These are phyloP conservation scores for Anarhynchus alexandrinus DNA, from an alignment of 2,113 vertebrate genomes.

Conservation along the genomic window DNA sequence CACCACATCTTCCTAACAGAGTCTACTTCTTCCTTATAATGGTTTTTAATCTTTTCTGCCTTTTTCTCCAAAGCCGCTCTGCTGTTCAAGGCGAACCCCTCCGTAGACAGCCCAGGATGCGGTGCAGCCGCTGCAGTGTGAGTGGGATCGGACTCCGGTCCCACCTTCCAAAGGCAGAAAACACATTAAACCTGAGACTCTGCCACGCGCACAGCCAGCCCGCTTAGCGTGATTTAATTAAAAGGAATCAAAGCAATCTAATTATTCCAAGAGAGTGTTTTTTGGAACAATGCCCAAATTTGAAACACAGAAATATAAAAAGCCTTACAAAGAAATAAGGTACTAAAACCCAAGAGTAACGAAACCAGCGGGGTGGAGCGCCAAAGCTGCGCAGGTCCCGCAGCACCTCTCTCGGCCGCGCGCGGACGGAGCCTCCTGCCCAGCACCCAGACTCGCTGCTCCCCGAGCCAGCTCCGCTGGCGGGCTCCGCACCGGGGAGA, in stretches of 20 bases:
- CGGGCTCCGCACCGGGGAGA: accelerated
- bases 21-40: neutral
- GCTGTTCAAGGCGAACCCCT: neutral
- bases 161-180: neutral
- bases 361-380: neutral
- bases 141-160: neutral
- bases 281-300: neutral
- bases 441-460: neutral
- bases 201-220: neutral
- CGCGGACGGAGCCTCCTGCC: accelerated
- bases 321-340: neutral
- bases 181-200: neutral
- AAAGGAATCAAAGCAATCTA: slow-evolving; percentile 28
- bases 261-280: slow-evolving; percentile 6
- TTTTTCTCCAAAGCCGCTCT: neutral
- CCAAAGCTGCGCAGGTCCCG: neutral
- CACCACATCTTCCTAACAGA: accelerated
- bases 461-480: too few species aligned
- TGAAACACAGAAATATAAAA: neutral
- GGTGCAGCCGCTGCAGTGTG: neutral
- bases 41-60: neutral
- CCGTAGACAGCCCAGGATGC: neutral
- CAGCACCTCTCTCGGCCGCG: accelerated
- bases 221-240: slow-evolving; percentile 13
- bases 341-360: accelerated